Percentiles rank a stretch among this genome's conserved stretches.
Evolutionary conservation across 1,140 invertebrate species (phyloP).

Genomic region (Nephila pilipes): DNA sequence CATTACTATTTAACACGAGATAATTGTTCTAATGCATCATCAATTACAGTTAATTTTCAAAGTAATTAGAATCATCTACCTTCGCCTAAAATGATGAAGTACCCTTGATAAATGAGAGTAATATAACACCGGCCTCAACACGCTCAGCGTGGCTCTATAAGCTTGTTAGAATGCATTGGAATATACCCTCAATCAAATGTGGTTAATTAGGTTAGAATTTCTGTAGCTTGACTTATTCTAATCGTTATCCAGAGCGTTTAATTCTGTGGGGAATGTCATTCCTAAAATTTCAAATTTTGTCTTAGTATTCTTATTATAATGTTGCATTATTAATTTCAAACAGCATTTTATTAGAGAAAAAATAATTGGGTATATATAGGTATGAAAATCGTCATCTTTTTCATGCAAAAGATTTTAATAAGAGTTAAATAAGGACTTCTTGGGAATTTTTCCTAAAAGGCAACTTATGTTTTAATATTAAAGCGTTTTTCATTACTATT

Average conservation of each 20-base stretch:
- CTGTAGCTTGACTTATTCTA: neutral
- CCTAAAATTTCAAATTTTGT: too few species aligned
- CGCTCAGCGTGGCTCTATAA: neutral
- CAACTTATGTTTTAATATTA: too few species aligned
- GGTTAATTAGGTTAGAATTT: neutral
- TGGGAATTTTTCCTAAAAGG: too few species aligned
- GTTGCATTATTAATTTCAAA: too few species aligned
- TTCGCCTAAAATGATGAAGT: neutral
- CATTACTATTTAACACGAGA: neutral
- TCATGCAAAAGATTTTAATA: too few species aligned
- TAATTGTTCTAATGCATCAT: neutral
- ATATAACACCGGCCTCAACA: neutral
- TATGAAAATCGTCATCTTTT: too few species aligned
- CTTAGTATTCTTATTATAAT: too few species aligned
- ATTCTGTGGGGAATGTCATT: neutral
- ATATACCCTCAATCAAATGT: neutral
- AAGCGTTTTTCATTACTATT: too few species aligned
- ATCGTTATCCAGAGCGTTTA: neutral
- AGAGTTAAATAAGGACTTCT: too few species aligned
- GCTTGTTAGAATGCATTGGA: neutral
- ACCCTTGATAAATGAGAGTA: neutral
- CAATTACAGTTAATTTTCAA: constrained; percentile 10
- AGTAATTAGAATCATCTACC: neutral
- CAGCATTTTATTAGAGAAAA: too few species aligned
- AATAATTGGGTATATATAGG: too few species aligned